These are phyloP conservation scores for Tauraco hartlaubi DNA, from an alignment of 2,797 vertebrate species.

Conservation along the genomic window DNA sequence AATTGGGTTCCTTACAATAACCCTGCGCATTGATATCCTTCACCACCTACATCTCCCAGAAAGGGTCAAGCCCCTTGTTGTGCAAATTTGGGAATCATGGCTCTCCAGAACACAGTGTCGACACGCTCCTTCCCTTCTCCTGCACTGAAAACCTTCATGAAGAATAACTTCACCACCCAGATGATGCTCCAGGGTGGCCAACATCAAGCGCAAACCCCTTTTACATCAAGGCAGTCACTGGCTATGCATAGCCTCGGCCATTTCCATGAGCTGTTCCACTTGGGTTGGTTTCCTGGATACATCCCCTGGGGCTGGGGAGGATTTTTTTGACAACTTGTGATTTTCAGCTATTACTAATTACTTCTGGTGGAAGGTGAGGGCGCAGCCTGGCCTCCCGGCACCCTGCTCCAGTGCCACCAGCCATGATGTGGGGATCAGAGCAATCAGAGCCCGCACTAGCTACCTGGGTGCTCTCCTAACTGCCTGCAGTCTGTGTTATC, in stretches of 20 bases:
- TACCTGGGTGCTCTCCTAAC: neutral
- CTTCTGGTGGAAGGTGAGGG: fast-evolving
- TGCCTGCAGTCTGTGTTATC: neutral
- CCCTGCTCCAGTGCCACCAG: neutral
- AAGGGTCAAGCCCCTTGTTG: neutral
- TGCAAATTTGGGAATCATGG: fast-evolving
- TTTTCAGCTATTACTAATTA: neutral
- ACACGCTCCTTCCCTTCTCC: neutral
- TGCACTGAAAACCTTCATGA: neutral
- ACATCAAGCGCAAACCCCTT: fast-evolving
- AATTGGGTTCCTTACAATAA: neutral
- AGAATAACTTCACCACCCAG: neutral
- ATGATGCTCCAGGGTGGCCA: neutral
- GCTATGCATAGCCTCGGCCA: neutral
- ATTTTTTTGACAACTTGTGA: neutral
- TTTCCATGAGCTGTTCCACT: neutral
- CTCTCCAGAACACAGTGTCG: neutral
- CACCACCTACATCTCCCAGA: neutral
- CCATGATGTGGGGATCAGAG: fast-evolving
- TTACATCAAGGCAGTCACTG: neutral
- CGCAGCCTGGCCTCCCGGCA: fast-evolving
- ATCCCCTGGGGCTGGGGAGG: fast-evolving
- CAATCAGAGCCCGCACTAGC: neutral
- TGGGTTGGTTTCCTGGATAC: neutral
- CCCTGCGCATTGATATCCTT: neutral